phyloP scores from a whole-genome alignment of 2,888 invertebrate species.

The Dynastes tityus region DNA sequence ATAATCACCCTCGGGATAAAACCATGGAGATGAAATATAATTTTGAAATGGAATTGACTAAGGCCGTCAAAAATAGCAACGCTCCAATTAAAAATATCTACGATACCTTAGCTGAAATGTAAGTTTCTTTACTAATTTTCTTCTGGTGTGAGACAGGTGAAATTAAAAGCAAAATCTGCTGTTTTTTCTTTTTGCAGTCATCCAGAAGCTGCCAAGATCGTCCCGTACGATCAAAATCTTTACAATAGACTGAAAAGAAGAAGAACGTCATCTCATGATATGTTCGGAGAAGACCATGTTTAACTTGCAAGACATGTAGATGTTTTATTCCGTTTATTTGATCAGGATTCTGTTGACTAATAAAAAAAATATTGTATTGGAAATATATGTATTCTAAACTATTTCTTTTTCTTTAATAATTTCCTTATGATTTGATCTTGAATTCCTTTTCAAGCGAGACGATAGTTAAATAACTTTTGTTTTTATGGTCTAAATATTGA shows the following conservation, averaged over 20 bases:
- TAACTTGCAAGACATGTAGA: background rate
- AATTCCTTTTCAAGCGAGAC: too few species aligned
- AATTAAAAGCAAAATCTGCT: too few species aligned
- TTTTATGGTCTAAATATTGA: too few species aligned
- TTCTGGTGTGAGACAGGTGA: too few species aligned
- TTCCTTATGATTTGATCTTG: too few species aligned
- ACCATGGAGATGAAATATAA: slow-evolving; percentile 55
- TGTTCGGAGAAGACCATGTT: background rate
- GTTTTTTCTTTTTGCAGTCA: slow-evolving; percentile 61
- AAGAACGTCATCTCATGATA: slow-evolving; percentile 33
- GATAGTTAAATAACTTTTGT: too few species aligned
- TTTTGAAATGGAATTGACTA: slow-evolving; percentile 56
- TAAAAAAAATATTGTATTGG: too few species aligned
- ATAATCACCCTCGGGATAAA: slow-evolving; percentile 58
- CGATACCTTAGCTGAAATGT: slow-evolving; percentile 65
- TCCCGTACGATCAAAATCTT: slow-evolving; percentile 60
- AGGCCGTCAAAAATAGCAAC: slow-evolving; percentile 61
- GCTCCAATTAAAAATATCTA: slow-evolving; percentile 64
- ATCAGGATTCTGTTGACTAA: too few species aligned
- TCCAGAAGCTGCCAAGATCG: slow-evolving; percentile 66
- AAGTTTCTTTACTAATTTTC: slow-evolving; percentile 52
- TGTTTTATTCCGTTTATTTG: too few species aligned
- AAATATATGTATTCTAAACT: too few species aligned
- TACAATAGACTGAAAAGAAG: slow-evolving; percentile 46
- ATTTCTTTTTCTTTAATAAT: too few species aligned